Conservation (phyloP, 1,140 invertebrate genomes). For the Lanistes nyassanus region DNA sequence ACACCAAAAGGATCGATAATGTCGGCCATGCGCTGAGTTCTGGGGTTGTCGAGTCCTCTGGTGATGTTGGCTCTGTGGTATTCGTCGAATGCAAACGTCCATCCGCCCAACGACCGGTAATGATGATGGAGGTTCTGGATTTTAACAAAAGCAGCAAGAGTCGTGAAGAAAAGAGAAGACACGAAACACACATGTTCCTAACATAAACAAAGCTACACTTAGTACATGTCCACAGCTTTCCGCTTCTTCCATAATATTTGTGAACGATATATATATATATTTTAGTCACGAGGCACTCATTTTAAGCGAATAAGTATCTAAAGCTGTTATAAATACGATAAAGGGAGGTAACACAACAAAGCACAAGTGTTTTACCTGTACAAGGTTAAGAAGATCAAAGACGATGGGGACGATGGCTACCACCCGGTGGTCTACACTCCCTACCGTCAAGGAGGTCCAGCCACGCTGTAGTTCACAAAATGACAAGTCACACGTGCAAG, state of each 20-base stretch:
- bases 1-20: conserved; percentile 57
- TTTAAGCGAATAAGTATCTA: no score
- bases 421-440: conserved; percentile 48
- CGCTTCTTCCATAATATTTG: no score
- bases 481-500: no score
- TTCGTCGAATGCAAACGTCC: conserved; percentile 55
- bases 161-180: not conserved
- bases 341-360: no score
- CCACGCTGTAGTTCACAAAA: conserved; percentile 43
- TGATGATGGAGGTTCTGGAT: conserved; percentile 61
- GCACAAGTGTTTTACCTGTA: conserved; percentile 26
- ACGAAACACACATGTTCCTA: no score
- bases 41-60: conserved; percentile 44
- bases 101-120: conserved; percentile 55
- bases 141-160: not conserved
- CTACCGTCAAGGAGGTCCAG: conserved; percentile 52
- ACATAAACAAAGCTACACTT: no score
- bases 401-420: conserved; percentile 50
- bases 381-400: conserved; percentile 48
- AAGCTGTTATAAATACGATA: no score
- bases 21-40: conserved; percentile 41
- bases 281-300: no score
- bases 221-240: no score
- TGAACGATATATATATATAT: no score
- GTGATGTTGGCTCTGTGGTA: conserved; percentile 54